Conservation (phyloP, 2,113 vertebrate genomes). For the Manacus vitellinus region DNA sequence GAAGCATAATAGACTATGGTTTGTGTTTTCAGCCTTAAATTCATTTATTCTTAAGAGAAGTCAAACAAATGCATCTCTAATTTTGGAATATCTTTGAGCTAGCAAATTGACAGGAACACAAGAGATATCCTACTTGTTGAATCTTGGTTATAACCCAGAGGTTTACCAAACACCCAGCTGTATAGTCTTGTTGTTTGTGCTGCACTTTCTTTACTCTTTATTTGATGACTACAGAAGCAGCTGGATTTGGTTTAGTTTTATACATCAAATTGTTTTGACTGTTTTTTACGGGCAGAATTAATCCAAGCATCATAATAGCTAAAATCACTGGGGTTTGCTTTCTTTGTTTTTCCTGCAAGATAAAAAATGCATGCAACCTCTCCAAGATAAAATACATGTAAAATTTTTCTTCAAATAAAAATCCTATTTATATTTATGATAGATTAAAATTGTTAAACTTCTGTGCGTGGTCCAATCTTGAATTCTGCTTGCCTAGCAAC, state of each 20-base stretch:
- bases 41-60: neutral
- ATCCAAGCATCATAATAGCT: neutral
- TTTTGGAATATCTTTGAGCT: slow-evolving; percentile 7
- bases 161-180: neutral
- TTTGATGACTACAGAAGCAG: neutral
- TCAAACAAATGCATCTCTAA: neutral
- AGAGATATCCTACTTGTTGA: slow-evolving; percentile 21
- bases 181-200: neutral
- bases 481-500: neutral
- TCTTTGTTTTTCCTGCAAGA: neutral
- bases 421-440: neutral
- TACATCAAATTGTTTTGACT: neutral
- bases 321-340: neutral
- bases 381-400: neutral
- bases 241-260: neutral
- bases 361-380: neutral
- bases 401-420: neutral
- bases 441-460: neutral
- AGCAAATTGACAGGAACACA: neutral
- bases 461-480: neutral
- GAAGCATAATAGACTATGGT: neutral
- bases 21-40: neutral
- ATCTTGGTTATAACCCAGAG: neutral
- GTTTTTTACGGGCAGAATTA: neutral
- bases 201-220: neutral